These are phyloP conservation scores for Perodicticus potto DNA, from an alignment of 2,797 vertebrate genomes.

Conservation along the genomic window DNA sequence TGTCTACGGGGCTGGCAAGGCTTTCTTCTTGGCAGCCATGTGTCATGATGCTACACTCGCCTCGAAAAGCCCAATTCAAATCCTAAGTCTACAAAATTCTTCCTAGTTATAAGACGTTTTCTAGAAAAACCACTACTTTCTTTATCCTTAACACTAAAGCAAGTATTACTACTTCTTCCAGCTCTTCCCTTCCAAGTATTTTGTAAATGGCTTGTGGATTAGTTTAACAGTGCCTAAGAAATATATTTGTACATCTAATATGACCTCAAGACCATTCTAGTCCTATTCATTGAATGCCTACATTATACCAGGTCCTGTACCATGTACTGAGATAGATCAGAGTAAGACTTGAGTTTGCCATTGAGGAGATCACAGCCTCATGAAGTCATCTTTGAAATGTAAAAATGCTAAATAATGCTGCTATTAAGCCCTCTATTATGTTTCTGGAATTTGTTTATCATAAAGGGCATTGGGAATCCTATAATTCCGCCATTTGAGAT, in stretches of 20 bases:
- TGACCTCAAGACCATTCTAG: neutral
- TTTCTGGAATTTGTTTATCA: conserved; percentile 16
- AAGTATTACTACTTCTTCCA: neutral
- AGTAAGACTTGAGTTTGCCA: neutral
- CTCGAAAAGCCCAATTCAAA: neutral
- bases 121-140: neutral
- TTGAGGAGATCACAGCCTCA: neutral
- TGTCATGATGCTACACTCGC: neutral
- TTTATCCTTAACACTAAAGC: neutral
- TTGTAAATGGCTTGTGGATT: neutral
- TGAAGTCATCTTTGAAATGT: neutral
- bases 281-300: neutral
- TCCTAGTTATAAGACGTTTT: neutral
- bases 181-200: neutral
- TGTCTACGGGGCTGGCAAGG: neutral
- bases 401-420: neutral
- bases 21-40: neutral
- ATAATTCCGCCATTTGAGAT: neutral
- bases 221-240: neutral
- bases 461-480: neutral
- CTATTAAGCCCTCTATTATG: neutral
- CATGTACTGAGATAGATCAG: neutral
- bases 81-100: neutral
- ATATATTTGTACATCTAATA: neutral
- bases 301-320: neutral